Percentiles rank a stretch among this genome's conserved stretches.
phyloP scores from a whole-genome alignment of 1,140 invertebrate species.

The Drosophila sp. region DNA sequence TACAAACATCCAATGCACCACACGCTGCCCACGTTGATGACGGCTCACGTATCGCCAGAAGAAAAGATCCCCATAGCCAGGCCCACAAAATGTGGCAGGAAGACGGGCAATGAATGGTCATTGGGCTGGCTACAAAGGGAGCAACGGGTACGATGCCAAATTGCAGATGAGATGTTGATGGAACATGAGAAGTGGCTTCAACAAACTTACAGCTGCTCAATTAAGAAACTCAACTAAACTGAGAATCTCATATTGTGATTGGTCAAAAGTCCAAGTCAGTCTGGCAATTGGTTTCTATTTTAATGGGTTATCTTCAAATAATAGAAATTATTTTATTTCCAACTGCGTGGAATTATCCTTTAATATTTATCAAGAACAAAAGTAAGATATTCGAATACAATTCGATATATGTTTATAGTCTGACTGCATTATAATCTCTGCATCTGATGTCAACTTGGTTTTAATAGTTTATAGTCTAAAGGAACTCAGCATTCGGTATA shows the following conservation, averaged over 20 bases:
- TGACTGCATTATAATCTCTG: too few relatives aligned
- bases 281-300: too few relatives aligned
- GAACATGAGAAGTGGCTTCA: constrained; percentile 3
- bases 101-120: constrained; percentile 22
- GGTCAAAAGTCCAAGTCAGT: background rate
- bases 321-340: too few relatives aligned
- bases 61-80: background rate
- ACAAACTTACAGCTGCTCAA: constrained; percentile 16
- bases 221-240: background rate
- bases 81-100: constrained; percentile 17
- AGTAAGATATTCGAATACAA: too few relatives aligned
- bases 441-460: too few relatives aligned
- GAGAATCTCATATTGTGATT: background rate
- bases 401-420: too few relatives aligned
- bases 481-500: too few relatives aligned
- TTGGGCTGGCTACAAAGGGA: background rate
- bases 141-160: background rate
- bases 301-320: too few relatives aligned
- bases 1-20: constrained; percentile 10
- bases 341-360: too few relatives aligned
- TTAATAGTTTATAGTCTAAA: too few relatives aligned
- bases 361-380: too few relatives aligned
- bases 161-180: background rate
- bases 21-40: constrained; percentile 51
- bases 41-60: constrained; percentile 44